Evolutionary conservation across 2,888 invertebrate species (phyloP).

Genomic region (Entomobrya proxima): DNA sequence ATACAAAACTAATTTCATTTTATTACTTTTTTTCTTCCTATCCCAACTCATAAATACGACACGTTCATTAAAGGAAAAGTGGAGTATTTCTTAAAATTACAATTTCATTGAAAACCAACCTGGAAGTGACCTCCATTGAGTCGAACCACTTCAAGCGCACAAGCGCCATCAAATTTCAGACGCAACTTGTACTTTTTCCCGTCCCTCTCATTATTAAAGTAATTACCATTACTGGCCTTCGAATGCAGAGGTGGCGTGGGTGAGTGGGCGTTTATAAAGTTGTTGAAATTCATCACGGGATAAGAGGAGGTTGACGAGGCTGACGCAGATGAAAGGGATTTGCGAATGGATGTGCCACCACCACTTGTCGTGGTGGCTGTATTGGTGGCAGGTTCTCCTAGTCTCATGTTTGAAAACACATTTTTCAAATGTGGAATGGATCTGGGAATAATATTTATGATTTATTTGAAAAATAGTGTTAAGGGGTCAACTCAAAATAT

Average conservation of each 20-base stretch:
- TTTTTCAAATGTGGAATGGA: constrained; percentile 57
- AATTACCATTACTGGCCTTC: constrained; percentile 68
- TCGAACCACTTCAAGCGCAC: constrained; percentile 73
- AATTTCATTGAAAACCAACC: constrained; percentile 58
- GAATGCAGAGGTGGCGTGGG: constrained; percentile 41
- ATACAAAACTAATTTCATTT: not conserved
- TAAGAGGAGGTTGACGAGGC: constrained; percentile 47
- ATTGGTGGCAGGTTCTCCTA: constrained; percentile 42
- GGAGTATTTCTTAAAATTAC: constrained; percentile 3
- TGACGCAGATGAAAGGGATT: constrained; percentile 48
- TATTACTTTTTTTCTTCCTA: not conserved
- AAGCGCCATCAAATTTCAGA: constrained; percentile 75
- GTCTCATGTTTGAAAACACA: constrained; percentile 49
- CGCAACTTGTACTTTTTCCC: constrained; percentile 75
- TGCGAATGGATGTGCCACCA: constrained; percentile 18
- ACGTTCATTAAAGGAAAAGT: too few species aligned
- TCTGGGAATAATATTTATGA: constrained; percentile 14
- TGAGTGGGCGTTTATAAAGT: constrained; percentile 65
- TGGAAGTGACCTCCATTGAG: constrained; percentile 75
- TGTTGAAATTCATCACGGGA: constrained; percentile 73
- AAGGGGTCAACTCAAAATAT: not conserved
- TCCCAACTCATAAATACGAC: too few species aligned
- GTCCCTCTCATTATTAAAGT: constrained; percentile 70
- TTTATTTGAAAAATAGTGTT: not conserved
- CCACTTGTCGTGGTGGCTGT: not conserved